Conservation (phyloP, 2,888 invertebrate genomes). For the Polia nebulosa region DNA sequence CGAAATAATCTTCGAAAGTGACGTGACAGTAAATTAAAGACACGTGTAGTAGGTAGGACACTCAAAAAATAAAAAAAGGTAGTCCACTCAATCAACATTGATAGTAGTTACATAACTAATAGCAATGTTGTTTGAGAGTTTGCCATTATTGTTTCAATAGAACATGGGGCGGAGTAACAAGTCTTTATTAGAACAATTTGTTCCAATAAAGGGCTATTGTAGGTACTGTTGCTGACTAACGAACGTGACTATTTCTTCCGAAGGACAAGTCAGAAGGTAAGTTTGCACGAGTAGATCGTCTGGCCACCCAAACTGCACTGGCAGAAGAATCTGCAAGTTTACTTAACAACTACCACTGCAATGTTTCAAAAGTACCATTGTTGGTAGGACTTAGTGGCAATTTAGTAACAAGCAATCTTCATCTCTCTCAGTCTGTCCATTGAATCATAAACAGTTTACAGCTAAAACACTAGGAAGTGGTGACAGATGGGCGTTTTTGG, state of each 20-base stretch:
- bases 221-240: not conserved
- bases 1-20: not conserved
- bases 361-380: not conserved
- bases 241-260: not conserved
- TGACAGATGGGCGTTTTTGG: too few species aligned
- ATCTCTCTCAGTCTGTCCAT: not conserved
- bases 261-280: not conserved
- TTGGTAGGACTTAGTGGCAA: not conserved
- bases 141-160: conserved; percentile 33
- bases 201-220: conserved; percentile 20
- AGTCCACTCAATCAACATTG: not conserved
- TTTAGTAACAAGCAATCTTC: not conserved
- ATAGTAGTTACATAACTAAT: not conserved
- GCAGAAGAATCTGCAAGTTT: not conserved
- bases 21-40: too few species aligned
- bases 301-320: not conserved
- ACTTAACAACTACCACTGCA: not conserved
- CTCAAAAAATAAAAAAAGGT: too few species aligned
- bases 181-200: conserved; percentile 36
- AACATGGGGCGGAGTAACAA: conserved; percentile 17
- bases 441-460: not conserved
- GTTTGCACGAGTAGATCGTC: not conserved
- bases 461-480: too few species aligned
- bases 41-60: too few species aligned
- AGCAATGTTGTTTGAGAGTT: not conserved